Conservation (phyloP, 2,888 invertebrate genomes). For the Corbicula japonica region DNA sequence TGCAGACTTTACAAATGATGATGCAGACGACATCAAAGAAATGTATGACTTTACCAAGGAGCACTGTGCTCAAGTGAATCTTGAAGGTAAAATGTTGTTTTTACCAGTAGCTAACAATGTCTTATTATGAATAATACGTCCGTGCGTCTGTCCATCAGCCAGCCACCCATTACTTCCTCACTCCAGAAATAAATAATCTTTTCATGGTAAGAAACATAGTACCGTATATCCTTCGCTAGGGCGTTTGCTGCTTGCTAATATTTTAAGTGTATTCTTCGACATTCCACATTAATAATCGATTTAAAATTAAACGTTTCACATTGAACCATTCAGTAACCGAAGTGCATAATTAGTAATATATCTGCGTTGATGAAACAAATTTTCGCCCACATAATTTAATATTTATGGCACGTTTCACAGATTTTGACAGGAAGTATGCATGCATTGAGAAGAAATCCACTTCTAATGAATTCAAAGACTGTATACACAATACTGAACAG, state of each 20-base stretch:
- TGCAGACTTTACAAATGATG: slow-evolving; percentile 37
- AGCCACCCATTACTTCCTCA: no score
- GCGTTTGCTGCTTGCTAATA: no score
- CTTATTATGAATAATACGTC: not conserved
- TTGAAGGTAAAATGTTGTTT: slow-evolving; percentile 34
- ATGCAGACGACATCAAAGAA: slow-evolving; percentile 36
- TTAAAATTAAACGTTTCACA: no score
- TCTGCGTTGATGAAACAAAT: no score
- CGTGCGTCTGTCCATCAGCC: not conserved
- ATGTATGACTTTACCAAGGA: slow-evolving; percentile 44
- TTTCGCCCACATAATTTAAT: no score
- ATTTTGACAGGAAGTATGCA: slow-evolving; percentile 20
- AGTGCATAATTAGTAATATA: no score
- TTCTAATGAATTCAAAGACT: slow-evolving; percentile 20
- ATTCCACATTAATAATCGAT: no score
- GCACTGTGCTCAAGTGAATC: slow-evolving; percentile 29
- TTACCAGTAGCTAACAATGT: not conserved
- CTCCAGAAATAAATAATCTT: no score
- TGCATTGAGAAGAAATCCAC: slow-evolving; percentile 25
- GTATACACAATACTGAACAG: not conserved
- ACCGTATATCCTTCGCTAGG: no score
- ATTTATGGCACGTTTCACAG: slow-evolving; percentile 3
- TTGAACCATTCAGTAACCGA: no score
- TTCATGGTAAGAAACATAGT: no score
- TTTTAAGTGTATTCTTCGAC: no score